phyloP scores from a whole-genome alignment of 2,113 vertebrate species.

The Cathartes aura region DNA sequence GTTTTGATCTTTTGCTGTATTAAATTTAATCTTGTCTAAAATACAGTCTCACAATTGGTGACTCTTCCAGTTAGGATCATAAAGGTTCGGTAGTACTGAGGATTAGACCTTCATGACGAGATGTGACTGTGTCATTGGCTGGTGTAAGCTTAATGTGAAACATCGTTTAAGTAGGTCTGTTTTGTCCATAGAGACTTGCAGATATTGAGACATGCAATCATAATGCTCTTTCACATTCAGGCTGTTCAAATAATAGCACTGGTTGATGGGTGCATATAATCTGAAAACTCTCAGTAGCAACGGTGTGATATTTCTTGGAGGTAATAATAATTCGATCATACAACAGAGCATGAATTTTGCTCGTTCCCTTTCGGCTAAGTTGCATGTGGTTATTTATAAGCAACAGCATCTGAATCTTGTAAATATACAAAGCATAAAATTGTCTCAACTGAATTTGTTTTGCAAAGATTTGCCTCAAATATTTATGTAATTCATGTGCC shows the following conservation, averaged over 20 bases:
- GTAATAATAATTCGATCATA: too few relatives aligned
- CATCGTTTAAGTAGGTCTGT: accelerated
- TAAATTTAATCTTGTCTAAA: neutral
- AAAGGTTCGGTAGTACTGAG: neutral
- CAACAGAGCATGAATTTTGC: neutral
- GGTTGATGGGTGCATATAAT: neutral
- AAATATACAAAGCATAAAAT: neutral
- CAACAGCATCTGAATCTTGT: neutral
- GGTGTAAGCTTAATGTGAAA: neutral
- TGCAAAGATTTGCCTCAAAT: neutral
- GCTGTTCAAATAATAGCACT: neutral
- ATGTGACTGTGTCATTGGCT: neutral
- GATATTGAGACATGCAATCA: accelerated
- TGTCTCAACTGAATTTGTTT: neutral
- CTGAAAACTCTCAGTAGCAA: neutral
- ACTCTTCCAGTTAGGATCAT: neutral
- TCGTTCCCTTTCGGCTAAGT: neutral
- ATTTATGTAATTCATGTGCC: neutral
- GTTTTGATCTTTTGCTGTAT: neutral
- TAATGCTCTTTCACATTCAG: neutral
- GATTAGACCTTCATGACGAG: neutral
- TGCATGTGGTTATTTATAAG: neutral
- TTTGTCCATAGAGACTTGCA: neutral
- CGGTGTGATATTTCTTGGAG: neutral
- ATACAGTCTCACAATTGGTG: neutral